Conservation (phyloP, 2,888 invertebrate species). For the Frankliniella fusca region DNA sequence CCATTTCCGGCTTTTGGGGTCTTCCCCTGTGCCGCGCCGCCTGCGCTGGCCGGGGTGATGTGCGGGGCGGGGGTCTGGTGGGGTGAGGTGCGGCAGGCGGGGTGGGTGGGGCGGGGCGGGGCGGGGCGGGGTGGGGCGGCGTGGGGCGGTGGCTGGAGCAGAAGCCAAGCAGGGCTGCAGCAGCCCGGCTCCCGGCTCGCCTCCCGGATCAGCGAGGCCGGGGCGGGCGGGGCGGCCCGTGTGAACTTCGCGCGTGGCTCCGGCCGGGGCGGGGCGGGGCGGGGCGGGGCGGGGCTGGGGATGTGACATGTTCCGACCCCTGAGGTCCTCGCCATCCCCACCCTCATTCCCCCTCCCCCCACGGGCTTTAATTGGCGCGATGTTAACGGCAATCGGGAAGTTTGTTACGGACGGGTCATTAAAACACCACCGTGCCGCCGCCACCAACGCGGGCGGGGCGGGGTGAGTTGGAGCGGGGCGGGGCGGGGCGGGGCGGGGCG, state of each 20-base stretch:
- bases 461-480: not conserved
- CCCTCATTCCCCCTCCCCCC: not conserved
- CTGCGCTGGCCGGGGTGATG: not conserved
- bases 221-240: not conserved
- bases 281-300: not conserved
- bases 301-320: not conserved
- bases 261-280: not conserved
- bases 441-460: not conserved
- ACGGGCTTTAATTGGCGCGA: not conserved
- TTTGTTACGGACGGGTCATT: not conserved
- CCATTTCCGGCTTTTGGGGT: constrained; percentile 25
- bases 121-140: not conserved
- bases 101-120: not conserved
- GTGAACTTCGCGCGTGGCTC: not conserved
- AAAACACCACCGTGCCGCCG: not conserved
- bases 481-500: not conserved
- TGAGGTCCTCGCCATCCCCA: not conserved
- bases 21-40: not conserved
- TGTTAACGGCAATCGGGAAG: constrained; percentile 1
- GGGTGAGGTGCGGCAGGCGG: not conserved
- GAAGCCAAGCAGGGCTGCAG: too few species aligned
- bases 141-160: not conserved
- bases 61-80: not conserved
- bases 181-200: too few species aligned
- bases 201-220: not conserved